Evolutionary conservation across 2,797 vertebrate species (phyloP), one percentile per base, ranked within the genome.

Genomic region (Trichosurus vulpecula): DNA sequence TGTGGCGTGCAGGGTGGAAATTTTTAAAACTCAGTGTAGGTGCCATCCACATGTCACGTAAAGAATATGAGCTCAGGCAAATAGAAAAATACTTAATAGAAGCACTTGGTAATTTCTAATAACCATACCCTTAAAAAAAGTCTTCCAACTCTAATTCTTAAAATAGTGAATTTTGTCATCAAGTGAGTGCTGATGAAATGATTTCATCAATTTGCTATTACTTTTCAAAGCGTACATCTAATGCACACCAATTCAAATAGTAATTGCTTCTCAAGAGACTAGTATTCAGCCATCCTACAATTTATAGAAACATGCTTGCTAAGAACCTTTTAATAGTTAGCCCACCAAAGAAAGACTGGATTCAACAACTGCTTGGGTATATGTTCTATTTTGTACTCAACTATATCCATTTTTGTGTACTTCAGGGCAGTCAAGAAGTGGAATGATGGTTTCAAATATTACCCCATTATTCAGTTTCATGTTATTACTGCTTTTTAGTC

Each of bases 261-360:
- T 98, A 98, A 99, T 98, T 98, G 98, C 90, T 96, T 98, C 98
- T 97, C 98, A 51, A n/a, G 98, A 97, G 98, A 96, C 94, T 96
- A 54, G 90, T 61, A 91, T 93, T 96, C 95, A 94, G 58, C 92
- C 97, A 81, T 81, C 93, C 97, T 97, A 57, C 74, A 94, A 96
- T 93, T 93, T 95, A 87, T 87, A 90, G n/a, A 96, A 95, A 93
- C 22, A 51, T 35, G 89, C 81, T 93, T 96, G 61, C 91, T 92
- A 97, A 94, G 55, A 0, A 25, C 53, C 41, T 95, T 58, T 91
- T 87, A 94, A 95, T 52, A 95, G 92, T 57, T 92, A 94, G 47
- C 47, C 89, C 47, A 93, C 90, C 87, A 91, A 29, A 13, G 52
- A 27, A 29, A 89, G 51, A 74, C 30, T 91, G 90, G 51, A 91